A percentile compares a stretch with the other conserved stretches of the same genome.
These are phyloP conservation scores for Halcyon malimbica DNA, from an alignment of 2,113 vertebrate species.

Conservation along the genomic window DNA sequence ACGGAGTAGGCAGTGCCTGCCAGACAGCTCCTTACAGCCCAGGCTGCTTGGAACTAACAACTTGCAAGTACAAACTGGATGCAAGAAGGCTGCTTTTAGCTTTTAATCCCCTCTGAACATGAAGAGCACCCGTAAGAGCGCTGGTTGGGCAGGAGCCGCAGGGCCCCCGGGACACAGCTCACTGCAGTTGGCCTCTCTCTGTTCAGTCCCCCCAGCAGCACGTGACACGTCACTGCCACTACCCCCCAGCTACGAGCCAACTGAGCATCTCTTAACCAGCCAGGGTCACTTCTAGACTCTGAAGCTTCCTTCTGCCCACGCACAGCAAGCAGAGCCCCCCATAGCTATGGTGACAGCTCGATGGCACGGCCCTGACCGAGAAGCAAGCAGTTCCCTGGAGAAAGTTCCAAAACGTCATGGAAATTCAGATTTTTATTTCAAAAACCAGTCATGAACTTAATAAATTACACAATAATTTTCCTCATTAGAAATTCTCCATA, in stretches of 20 bases:
- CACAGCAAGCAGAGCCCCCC: not conserved
- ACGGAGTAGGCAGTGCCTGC: not conserved
- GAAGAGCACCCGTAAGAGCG: not conserved
- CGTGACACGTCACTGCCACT: too few species aligned
- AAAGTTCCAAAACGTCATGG: not conserved
- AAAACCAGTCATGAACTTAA: slow-evolving; percentile 76
- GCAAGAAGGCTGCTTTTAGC: not conserved
- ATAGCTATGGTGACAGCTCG: not conserved
- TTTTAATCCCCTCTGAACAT: not conserved
- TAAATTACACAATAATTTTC: slow-evolving; percentile 81
- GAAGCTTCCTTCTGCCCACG: not conserved
- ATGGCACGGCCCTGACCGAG: accelerated
- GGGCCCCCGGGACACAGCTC: accelerated
- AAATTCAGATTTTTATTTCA: slow-evolving; percentile 79
- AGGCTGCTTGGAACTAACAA: not conserved
- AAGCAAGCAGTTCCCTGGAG: not conserved
- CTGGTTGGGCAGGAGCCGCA: not conserved
- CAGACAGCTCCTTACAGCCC: not conserved
- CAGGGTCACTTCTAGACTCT: not conserved
- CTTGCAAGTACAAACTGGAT: not conserved
- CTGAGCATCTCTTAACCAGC: not conserved
- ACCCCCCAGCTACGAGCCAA: not conserved
- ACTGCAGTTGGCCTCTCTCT: not conserved
- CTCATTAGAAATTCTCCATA: slow-evolving; percentile 80
- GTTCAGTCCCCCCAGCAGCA: too few species aligned